Evolutionary conservation across 2,113 vertebrate genomes (phyloP).

Genomic region (Phrynosoma blainvillii): DNA sequence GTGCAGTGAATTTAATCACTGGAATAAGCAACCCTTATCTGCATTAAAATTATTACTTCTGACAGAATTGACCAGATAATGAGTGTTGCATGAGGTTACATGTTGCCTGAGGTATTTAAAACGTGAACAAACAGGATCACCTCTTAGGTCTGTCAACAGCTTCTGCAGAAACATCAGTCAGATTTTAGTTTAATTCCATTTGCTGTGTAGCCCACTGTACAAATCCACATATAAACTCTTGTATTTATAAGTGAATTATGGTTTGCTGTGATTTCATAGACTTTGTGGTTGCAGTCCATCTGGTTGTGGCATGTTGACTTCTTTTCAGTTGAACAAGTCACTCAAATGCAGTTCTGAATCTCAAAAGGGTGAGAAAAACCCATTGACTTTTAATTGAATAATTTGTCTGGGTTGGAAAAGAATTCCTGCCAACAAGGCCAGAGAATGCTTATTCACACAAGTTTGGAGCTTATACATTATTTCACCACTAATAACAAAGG

Average conservation of each 20-base stretch:
- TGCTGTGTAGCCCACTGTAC: neutral
- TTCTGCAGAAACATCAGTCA: constrained; percentile 14
- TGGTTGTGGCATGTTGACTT: neutral
- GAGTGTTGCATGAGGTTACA: neutral
- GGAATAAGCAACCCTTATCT: constrained; percentile 29
- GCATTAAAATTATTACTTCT: constrained; percentile 32
- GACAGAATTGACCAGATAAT: constrained; percentile 40
- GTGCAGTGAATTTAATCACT: constrained; percentile 34
- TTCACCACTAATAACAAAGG: neutral
- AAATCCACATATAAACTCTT: neutral
- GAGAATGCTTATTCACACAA: neutral
- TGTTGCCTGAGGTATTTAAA: constrained; percentile 28
- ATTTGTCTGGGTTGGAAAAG: neutral
- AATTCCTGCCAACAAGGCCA: neutral
- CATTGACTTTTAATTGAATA: neutral
- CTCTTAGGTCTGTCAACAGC: constrained; percentile 26
- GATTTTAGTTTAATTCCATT: constrained; percentile 28
- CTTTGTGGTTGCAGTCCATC: neutral
- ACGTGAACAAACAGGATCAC: neutral
- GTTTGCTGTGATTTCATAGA: neutral
- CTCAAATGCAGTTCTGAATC: neutral
- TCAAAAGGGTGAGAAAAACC: neutral
- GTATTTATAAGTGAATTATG: constrained; percentile 18
- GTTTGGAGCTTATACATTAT: neutral
- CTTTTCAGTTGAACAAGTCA: neutral